A percentile compares a stretch with the other conserved stretches of the same genome.
Evolutionary conservation across 2,888 invertebrate species (phyloP).

Genomic region (Meteorus colon): DNA sequence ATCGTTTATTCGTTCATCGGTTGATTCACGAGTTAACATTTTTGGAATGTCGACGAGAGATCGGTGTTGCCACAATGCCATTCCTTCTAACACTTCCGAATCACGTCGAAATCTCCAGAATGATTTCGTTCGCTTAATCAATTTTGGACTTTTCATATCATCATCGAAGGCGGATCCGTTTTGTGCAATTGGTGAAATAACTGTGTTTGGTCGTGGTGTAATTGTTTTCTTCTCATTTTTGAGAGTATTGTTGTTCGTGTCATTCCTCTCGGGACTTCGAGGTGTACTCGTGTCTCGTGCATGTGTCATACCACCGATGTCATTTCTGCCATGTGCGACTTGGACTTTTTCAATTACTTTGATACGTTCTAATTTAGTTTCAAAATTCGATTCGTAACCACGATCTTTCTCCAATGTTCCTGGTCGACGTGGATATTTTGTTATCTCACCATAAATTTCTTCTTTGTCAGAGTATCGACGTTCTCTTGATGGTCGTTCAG

Average conservation of each 20-base stretch:
- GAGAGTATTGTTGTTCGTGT: slow-evolving; percentile 67
- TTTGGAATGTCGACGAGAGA: slow-evolving; percentile 85
- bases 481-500: slow-evolving; percentile 57
- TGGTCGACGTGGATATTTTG: slow-evolving; percentile 51
- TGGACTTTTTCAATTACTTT: slow-evolving; percentile 64
- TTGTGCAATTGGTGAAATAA: slow-evolving; percentile 61
- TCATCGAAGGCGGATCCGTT: slow-evolving; percentile 74
- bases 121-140: slow-evolving; percentile 87
- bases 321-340: slow-evolving; percentile 49
- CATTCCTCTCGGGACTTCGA: slow-evolving; percentile 60
- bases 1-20: slow-evolving; percentile 67
- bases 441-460: slow-evolving; percentile 67
- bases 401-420: slow-evolving; percentile 67
- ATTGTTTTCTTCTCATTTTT: slow-evolving; percentile 73
- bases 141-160: slow-evolving; percentile 73
- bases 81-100: slow-evolving; percentile 87
- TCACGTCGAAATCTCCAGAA: slow-evolving; percentile 88
- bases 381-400: slow-evolving; percentile 71
- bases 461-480: slow-evolving; percentile 68
- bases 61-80: slow-evolving; percentile 90
- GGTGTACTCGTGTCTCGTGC: slow-evolving; percentile 27
- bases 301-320: slow-evolving; percentile 52
- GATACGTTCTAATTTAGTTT: slow-evolving; percentile 68
- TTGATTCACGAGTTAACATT: slow-evolving; percentile 76
- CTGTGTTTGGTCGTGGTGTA: slow-evolving; percentile 74